Conservation (phyloP, 2,113 vertebrate species). For the Rhinoderma darwinii region DNA sequence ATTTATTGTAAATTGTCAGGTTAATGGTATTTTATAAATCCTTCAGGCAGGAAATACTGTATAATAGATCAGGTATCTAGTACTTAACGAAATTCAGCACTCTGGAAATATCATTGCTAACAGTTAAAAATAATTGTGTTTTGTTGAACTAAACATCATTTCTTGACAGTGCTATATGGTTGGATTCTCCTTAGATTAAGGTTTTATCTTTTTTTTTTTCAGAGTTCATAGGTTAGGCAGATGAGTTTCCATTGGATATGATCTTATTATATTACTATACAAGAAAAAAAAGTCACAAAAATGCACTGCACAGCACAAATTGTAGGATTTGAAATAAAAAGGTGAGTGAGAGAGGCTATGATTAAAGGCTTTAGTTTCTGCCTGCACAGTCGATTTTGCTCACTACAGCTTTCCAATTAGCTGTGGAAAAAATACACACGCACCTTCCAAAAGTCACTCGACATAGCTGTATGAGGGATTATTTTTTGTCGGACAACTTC, state of each 20-base stretch:
- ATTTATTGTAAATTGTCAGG: neutral
- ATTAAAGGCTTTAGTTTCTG: neutral
- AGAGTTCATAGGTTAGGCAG: neutral
- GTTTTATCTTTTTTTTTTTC: neutral
- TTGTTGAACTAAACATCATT: neutral
- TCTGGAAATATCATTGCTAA: neutral
- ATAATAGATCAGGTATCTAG: neutral
- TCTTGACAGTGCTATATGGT: neutral
- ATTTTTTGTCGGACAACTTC: too few species aligned
- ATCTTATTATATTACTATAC: neutral
- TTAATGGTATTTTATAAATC: neutral
- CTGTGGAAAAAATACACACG: neutral
- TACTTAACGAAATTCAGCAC: neutral
- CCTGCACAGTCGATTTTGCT: neutral
- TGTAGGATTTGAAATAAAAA: neutral
- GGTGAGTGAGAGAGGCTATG: neutral
- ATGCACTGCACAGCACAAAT: neutral
- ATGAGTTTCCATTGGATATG: neutral
- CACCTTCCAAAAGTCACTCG: neutral
- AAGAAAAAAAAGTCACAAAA: neutral
- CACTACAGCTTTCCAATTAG: neutral
- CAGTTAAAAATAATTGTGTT: neutral
- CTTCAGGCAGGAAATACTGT: neutral
- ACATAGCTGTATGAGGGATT: too few species aligned
- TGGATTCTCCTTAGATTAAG: neutral